Percentiles rank a stretch among this genome's conserved stretches.
phyloP scores from a whole-genome alignment of 2,113 vertebrate genomes.

The Ia io region DNA sequence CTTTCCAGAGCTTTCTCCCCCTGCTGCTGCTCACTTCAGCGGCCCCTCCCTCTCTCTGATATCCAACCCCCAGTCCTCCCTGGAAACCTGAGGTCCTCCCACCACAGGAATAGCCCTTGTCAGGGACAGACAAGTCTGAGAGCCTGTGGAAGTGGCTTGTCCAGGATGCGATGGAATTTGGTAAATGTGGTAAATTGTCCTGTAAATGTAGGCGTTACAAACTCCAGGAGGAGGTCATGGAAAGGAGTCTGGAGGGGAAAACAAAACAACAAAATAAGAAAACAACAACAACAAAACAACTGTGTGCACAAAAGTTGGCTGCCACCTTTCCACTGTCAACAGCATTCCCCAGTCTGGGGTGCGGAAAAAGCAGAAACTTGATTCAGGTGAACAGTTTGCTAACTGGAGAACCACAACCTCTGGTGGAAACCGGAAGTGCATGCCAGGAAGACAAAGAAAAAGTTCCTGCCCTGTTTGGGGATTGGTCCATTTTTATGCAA shows the following conservation, averaged over 20 bases:
- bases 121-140: neutral
- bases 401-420: neutral
- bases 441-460: neutral
- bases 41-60: neutral
- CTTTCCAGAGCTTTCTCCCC: neutral
- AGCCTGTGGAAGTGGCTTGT: neutral
- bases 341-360: too few relatives aligned
- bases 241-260: neutral
- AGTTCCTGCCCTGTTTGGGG: neutral
- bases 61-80: neutral
- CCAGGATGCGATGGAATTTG: neutral
- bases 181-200: neutral
- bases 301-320: neutral
- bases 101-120: neutral
- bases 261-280: neutral
- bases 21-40: neutral
- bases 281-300: neutral
- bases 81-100: neutral
- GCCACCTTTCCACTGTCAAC: too few relatives aligned
- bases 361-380: neutral
- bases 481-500: neutral
- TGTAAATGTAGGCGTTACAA: neutral
- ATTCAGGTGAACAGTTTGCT: neutral
- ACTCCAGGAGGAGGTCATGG: neutral
- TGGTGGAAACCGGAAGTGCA: too few relatives aligned